Conservation (phyloP, 2,113 vertebrate genomes). For the Candoia aspera region DNA sequence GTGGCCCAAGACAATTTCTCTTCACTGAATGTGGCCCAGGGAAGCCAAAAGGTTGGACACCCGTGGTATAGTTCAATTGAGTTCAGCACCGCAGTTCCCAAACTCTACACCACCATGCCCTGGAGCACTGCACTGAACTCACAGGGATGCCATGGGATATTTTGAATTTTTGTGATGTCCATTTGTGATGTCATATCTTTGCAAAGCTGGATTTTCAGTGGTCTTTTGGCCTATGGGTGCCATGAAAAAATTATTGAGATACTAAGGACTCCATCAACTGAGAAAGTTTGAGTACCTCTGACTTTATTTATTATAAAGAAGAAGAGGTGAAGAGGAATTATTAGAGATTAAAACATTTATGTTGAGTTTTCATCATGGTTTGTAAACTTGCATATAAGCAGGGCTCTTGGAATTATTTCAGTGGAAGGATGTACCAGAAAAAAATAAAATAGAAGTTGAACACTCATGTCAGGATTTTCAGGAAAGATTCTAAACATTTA, state of each 20-base stretch:
- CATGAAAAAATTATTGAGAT: too few species aligned
- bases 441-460: not conserved
- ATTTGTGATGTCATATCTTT: not conserved
- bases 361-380: not conserved
- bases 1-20: too few species aligned
- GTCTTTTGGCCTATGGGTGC: not conserved
- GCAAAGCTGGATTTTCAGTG: not conserved
- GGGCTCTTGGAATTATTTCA: not conserved
- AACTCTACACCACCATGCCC: not conserved
- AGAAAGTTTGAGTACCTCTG: too few species aligned
- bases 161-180: not conserved
- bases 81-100: not conserved
- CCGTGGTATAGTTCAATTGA: not conserved
- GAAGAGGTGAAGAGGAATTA: not conserved
- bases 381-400: not conserved
- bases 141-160: not conserved
- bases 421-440: not conserved
- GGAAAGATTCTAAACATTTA: not conserved
- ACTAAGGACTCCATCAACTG: too few species aligned
- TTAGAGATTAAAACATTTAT: not conserved
- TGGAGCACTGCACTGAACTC: not conserved
- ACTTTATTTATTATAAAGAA: too few species aligned
- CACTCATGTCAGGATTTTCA: not conserved
- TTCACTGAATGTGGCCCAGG: too few species aligned
- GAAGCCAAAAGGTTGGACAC: too few species aligned